Percentiles rank a stretch among this genome's conserved stretches.
Evolutionary conservation across 2,888 invertebrate species (phyloP).

Genomic region (Chesias legatella): DNA sequence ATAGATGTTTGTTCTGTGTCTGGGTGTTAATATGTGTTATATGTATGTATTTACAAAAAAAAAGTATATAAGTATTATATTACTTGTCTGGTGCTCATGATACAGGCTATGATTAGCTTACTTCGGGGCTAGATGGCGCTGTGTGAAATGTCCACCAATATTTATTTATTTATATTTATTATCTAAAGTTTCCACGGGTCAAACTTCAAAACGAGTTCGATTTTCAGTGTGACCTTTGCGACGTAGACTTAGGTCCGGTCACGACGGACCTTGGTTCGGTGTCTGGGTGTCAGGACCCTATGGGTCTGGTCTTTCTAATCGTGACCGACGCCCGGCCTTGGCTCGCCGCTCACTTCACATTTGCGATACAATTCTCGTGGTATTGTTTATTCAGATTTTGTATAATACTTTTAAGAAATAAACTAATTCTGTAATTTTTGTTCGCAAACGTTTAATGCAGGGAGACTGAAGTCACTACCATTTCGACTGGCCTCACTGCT

Average conservation of each 20-base stretch:
- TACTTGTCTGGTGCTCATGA: no score
- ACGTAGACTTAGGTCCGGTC: conserved; percentile 50
- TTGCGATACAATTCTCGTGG: conserved; percentile 56
- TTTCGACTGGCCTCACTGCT: no score
- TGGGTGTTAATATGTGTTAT: no score
- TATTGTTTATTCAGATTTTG: conserved; percentile 41
- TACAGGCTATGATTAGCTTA: no score
- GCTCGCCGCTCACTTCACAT: conserved; percentile 63
- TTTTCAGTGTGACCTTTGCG: conserved; percentile 61
- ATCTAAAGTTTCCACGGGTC: conserved; percentile 41
- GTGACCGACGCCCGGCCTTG: conserved; percentile 67
- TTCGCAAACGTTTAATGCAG: no score
- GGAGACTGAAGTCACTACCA: no score
- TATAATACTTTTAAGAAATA: conserved; percentile 41
- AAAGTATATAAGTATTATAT: no score
- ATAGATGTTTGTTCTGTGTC: no score
- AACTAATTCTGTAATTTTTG: conserved; percentile 14
- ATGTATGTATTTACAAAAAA: no score
- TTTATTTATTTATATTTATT: no score
- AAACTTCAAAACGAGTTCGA: conserved; percentile 52
- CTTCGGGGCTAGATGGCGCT: no score
- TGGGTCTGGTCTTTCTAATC: conserved; percentile 61
- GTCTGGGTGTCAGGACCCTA: conserved; percentile 44
- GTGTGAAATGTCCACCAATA: no score
- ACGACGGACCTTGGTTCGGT: conserved; percentile 72